phyloP scores from a whole-genome alignment of 2,888 invertebrate species.

The Drosophila antonietae region DNA sequence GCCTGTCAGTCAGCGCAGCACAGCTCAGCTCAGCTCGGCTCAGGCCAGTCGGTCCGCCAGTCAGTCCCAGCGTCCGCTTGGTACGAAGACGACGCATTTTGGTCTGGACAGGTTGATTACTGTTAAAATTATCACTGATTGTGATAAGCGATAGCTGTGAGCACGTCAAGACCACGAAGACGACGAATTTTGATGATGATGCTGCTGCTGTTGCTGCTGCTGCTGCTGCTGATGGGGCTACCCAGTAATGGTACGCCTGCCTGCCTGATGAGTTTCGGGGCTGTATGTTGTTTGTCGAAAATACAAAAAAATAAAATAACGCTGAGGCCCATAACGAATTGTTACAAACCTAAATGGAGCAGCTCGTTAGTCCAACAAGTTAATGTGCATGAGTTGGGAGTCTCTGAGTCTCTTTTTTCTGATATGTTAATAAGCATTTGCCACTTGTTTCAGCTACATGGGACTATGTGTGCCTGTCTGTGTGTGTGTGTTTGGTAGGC shows the following conservation, averaged over 20 bases:
- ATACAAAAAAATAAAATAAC: conserved; percentile 13
- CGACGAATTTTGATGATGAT: conserved; percentile 64
- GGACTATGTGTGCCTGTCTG: neutral
- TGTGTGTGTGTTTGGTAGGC: conserved; percentile 38
- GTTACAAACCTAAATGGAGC: conserved; percentile 80
- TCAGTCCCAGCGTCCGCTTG: conserved; percentile 45
- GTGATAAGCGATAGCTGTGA: conserved; percentile 81
- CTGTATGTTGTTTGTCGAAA: conserved; percentile 44
- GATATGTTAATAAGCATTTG: conserved; percentile 78
- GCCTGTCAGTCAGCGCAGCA: conserved; percentile 47
- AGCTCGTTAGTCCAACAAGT: conserved; percentile 78
- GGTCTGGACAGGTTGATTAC: conserved; percentile 79
- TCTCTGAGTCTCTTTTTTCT: conserved; percentile 52
- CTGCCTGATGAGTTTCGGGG: conserved; percentile 52
- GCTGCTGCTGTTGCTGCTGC: conserved; percentile 29
- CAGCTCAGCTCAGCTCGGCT: neutral
- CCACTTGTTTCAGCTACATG: conserved; percentile 61
- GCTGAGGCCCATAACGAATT: conserved; percentile 75
- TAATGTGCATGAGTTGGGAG: conserved; percentile 64
- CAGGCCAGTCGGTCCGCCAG: conserved; percentile 16
- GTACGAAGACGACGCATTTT: conserved; percentile 57
- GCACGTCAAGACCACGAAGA: conserved; percentile 68
- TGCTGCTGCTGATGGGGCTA: conserved; percentile 27
- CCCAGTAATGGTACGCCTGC: conserved; percentile 37
- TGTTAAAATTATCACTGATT: conserved; percentile 81